Evolutionary conservation across 1,140 invertebrate species (phyloP).

Genomic region (Aphis craccivora): DNA sequence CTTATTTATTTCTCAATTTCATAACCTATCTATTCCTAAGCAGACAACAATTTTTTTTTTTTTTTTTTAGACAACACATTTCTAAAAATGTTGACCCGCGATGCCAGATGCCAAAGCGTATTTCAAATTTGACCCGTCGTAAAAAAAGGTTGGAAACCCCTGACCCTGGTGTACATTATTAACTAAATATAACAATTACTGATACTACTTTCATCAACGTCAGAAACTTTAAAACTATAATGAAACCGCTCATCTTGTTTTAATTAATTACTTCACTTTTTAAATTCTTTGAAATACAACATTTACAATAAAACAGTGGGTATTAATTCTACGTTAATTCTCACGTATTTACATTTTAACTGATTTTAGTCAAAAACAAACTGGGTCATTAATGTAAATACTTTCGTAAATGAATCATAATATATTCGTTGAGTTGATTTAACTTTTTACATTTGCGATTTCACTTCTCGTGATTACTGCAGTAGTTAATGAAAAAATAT

Average conservation of each 20-base stretch:
- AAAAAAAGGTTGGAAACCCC: too few species aligned
- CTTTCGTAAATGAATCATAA: conserved; percentile 3
- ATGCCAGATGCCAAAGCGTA: too few species aligned
- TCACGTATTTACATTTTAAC: conserved; percentile 1
- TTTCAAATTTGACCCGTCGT: too few species aligned
- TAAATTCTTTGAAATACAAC: background rate
- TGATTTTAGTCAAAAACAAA: background rate
- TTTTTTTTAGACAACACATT: too few species aligned
- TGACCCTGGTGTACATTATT: background rate
- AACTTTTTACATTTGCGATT: background rate
- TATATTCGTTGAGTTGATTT: background rate
- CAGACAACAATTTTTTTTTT: too few species aligned
- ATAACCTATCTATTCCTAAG: too few species aligned
- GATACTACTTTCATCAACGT: background rate
- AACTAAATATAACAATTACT: background rate
- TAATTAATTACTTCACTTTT: conserved; percentile 5
- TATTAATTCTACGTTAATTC: background rate
- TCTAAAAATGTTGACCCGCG: too few species aligned
- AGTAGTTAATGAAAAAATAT: conserved; percentile 19
- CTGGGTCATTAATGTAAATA: background rate
- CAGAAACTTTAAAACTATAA: background rate
- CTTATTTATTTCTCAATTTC: too few species aligned
- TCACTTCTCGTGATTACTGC: background rate
- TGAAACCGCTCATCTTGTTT: background rate
- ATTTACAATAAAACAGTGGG: background rate